These are phyloP conservation scores for Ameiurus melas DNA, from an alignment of 2,113 vertebrate species.

Conservation along the genomic window DNA sequence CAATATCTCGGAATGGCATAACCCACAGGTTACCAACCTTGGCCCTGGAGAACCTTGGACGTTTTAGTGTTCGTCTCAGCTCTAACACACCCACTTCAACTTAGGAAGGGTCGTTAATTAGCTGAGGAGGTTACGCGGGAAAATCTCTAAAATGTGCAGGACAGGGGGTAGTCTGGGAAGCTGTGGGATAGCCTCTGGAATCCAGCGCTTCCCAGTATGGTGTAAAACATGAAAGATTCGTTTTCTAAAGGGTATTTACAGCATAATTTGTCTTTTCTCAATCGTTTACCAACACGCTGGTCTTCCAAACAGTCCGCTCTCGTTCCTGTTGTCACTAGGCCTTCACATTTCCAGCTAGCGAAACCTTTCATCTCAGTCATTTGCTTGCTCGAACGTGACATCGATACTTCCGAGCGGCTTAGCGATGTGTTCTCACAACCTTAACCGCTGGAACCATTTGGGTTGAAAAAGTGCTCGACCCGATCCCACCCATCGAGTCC, in stretches of 20 bases:
- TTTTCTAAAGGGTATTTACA: neutral
- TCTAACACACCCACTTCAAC: neutral
- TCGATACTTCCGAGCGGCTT: neutral
- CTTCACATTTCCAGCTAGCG: neutral
- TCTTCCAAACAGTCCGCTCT: neutral
- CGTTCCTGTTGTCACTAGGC: neutral
- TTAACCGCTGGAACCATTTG: neutral
- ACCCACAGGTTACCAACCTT: neutral
- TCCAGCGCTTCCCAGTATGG: neutral
- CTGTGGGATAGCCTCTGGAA: neutral
- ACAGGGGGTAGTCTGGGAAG: conserved; percentile 10
- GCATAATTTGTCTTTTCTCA: neutral
- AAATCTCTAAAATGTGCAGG: conserved; percentile 1
- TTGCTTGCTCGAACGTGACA: neutral
- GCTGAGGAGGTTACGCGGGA: neutral
- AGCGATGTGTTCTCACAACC: neutral
- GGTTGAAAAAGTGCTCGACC: neutral
- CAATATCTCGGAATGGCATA: neutral
- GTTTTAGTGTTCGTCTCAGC: neutral
- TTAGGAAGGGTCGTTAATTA: neutral
- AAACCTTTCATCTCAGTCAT: neutral
- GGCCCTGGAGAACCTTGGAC: neutral
- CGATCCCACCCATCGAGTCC: neutral
- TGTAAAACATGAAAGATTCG: neutral
- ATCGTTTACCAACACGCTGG: neutral